Evolutionary conservation across 2,888 invertebrate species (phyloP).

Genomic region (Hydropsyche betteni): DNA sequence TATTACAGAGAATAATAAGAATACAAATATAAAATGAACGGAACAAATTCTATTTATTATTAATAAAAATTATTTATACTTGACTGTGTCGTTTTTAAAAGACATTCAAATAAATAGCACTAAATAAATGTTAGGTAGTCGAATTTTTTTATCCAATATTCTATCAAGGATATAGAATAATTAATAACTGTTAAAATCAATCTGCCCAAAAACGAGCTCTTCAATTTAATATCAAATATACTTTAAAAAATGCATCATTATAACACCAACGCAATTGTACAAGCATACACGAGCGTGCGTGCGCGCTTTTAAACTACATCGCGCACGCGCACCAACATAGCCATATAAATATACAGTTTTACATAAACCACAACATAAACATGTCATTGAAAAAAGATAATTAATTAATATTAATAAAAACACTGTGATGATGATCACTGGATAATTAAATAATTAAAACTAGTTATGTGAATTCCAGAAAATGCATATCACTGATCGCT

Average conservation of each 20-base stretch:
- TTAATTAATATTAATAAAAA: slow-evolving; percentile 8
- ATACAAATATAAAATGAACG: too few species aligned
- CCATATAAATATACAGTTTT: background rate
- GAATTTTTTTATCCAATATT: background rate
- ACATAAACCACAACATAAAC: background rate
- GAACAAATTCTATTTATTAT: background rate
- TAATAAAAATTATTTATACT: background rate
- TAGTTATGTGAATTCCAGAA: slow-evolving; percentile 3
- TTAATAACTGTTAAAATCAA: background rate
- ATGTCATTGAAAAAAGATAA: background rate
- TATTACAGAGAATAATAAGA: too few species aligned
- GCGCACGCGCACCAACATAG: too few species aligned
- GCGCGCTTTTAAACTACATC: too few species aligned
- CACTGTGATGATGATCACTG: slow-evolving; percentile 8
- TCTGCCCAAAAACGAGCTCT: background rate
- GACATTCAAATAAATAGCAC: slow-evolving; percentile 16
- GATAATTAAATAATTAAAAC: slow-evolving; percentile 1
- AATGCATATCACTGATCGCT: slow-evolving; percentile 22
- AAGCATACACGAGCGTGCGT: background rate
- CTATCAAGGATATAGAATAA: slow-evolving; percentile 4
- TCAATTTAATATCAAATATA: background rate
- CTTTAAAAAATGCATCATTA: slow-evolving; percentile 3
- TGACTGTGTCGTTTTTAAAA: background rate
- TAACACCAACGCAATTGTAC: slow-evolving; percentile 16
- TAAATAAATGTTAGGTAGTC: slow-evolving; percentile 6